phyloP scores from a whole-genome alignment of 2,888 invertebrate genomes.

The Schizaphis graminum region DNA sequence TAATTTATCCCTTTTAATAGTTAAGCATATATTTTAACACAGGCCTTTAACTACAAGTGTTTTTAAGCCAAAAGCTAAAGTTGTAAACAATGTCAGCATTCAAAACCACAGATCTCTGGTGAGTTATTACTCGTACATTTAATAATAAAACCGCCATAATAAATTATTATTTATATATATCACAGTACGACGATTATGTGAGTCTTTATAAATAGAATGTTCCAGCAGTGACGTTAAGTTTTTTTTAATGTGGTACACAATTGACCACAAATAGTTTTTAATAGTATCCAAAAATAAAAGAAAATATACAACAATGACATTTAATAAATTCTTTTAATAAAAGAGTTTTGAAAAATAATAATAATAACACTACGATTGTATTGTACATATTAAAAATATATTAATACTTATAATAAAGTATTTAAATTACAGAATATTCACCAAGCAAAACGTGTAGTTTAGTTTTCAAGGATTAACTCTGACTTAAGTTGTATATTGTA shows the following conservation, averaged over 20 bases:
- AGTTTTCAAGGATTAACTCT: not conserved
- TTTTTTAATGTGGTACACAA: not conserved
- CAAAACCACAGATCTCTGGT: not conserved
- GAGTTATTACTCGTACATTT: not conserved
- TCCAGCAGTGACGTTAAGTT: not conserved
- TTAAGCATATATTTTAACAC: not conserved
- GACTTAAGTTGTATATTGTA: not conserved
- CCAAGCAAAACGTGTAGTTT: not conserved
- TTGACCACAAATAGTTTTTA: not conserved
- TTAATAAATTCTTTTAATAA: not conserved
- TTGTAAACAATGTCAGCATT: not conserved
- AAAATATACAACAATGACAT: not conserved
- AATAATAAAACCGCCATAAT: not conserved
- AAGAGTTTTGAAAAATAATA: not conserved
- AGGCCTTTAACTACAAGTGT: not conserved
- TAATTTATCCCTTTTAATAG: not conserved
- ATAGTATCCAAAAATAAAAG: not conserved
- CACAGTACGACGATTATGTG: not conserved
- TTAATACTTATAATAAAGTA: not conserved
- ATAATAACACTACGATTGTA: not conserved
- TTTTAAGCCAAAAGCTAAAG: not conserved
- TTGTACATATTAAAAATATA: not conserved
- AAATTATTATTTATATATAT: not conserved
- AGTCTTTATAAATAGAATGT: not conserved
- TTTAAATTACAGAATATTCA: not conserved